phyloP scores from a whole-genome alignment of 2,888 invertebrate genomes.

The Lasioglossum marginatum region DNA sequence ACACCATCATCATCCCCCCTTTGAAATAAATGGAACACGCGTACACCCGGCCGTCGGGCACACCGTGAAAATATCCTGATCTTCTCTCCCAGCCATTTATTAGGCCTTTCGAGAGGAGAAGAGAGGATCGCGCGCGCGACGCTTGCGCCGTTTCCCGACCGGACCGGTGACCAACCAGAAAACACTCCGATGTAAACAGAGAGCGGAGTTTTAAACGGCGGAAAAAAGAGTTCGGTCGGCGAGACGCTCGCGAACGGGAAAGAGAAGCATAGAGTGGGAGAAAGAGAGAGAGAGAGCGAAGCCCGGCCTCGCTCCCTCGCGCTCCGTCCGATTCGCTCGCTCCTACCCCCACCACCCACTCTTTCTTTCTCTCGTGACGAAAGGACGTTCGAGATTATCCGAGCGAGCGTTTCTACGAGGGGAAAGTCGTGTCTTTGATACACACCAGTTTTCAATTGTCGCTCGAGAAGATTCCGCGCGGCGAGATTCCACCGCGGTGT shows the following conservation, averaged over 20 bases:
- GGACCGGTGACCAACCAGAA: conserved; percentile 49
- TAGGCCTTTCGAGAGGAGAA: conserved; percentile 8
- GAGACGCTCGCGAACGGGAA: conserved; percentile 35
- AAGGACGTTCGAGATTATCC: conserved; percentile 58
- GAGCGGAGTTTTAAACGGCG: conserved; percentile 48
- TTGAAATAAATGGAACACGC: conserved; percentile 24
- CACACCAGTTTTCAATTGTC: conserved; percentile 48
- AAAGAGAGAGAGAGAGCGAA: neutral
- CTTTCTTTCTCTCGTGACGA: conserved; percentile 44
- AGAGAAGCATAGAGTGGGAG: neutral
- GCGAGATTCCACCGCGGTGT: neutral
- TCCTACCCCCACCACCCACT: conserved; percentile 14
- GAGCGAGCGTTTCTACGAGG: conserved; percentile 46
- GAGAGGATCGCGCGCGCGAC: neutral
- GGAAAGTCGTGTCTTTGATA: conserved; percentile 53
- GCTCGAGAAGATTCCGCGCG: conserved; percentile 35
- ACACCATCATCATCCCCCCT: neutral
- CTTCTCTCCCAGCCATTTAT: neutral
- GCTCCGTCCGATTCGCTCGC: conserved; percentile 11
- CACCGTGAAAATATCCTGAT: conserved; percentile 8
- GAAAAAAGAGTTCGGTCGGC: conserved; percentile 18
- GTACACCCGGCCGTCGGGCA: conserved; percentile 13
- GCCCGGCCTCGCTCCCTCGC: neutral
- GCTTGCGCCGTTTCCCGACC: conserved; percentile 28
- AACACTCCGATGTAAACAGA: conserved; percentile 60